Evolutionary conservation across 2,113 vertebrate species (phyloP), one percentile per base, ranked within the genome.

Genomic region (Sorex fumeus): DNA sequence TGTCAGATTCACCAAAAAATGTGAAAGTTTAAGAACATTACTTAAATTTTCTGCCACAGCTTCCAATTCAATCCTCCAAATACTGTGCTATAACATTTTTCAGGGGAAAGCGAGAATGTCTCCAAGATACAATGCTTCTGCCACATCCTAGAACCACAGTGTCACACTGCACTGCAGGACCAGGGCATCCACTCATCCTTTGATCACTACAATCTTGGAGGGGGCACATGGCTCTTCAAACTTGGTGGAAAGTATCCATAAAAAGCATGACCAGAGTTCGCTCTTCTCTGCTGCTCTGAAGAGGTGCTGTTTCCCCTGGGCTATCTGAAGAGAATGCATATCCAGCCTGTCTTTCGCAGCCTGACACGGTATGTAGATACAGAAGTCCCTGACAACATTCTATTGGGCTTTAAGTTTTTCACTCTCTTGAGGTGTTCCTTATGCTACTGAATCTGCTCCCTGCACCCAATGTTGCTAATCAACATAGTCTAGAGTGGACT

Each of bases 1-100:
- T 15, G 57, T 40, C 47, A 82, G 75, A 82, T 82, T n/a, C 5
- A 32, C 30, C 32, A 76, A 45, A 77, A 84, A 90, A 80, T 36
- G 75, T 1, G 64, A 83, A 92, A 86, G 83, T 69, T 12, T 3
- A 57, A 87, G 28, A 19, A 93, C 94, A 34, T 83, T 70, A 89
- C 84, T 82, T 83, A 11, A 53, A 30, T 57, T 28, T 78, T 50
- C 30, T 91, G 25, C 87, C 67, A 57, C 19, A 45, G 50, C 50
- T 90, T 60, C 18, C 76, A 71, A 62, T 16, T 74, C 85, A 93
- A 86, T 69, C 11, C 43, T 21, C 30, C 32, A 10, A 71, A 34
- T 85, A 11, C 25, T 27, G 62, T 11, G 28, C 40, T 82, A 77
- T 77, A 70, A 13, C 5, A 84, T 87, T 91, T 95, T 30, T 70